These are phyloP conservation scores for Sebastiscus tertius DNA, from an alignment of 2,797 vertebrate genomes.

Conservation along the genomic window DNA sequence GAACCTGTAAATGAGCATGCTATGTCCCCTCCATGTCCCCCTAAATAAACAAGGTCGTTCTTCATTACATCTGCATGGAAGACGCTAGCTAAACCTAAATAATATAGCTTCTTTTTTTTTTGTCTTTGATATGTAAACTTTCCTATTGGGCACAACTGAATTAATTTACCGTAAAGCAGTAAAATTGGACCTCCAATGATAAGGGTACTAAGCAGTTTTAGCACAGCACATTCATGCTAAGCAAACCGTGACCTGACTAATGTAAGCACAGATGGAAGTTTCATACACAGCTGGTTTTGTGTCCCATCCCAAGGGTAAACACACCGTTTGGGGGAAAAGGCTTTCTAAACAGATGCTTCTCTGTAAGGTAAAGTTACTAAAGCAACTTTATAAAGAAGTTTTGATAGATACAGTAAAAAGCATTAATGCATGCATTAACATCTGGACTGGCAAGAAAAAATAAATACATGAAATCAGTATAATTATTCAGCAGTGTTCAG, in stretches of 20 bases:
- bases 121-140: neutral
- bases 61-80: neutral
- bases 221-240: constrained; percentile 65
- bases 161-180: constrained; percentile 11
- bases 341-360: constrained; percentile 66
- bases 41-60: neutral
- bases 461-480: neutral
- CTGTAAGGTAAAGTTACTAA: constrained; percentile 45
- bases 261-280: constrained; percentile 81
- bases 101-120: neutral
- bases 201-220: constrained; percentile 41
- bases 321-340: constrained; percentile 47
- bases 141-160: neutral
- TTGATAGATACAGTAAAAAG: constrained; percentile 1
- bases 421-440: constrained; percentile 6
- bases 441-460: neutral
- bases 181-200: constrained; percentile 38
- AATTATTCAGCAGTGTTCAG: neutral
- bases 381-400: constrained; percentile 41
- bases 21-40: neutral
- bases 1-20: neutral
- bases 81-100: neutral
- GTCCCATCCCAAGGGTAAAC: constrained; percentile 76
- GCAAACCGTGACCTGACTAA: constrained; percentile 78
- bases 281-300: constrained; percentile 78